These are phyloP conservation scores for Phymanthus crucifer DNA, from an alignment of 92 coral and sea anemone genomes.

Conservation along the genomic window DNA sequence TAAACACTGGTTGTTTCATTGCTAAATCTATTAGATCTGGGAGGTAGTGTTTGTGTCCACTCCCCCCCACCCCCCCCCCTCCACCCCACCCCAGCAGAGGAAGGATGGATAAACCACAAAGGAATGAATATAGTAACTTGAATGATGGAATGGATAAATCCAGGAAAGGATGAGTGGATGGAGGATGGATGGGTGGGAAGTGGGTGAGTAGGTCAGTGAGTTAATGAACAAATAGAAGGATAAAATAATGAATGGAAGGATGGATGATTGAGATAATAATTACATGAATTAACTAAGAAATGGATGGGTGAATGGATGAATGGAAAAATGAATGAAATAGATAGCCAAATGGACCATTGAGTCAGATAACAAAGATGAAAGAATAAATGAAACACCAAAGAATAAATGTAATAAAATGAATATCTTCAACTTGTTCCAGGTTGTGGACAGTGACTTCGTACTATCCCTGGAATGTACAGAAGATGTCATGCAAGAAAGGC, in stretches of 20 bases:
- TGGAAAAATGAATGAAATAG: background rate
- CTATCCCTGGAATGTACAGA: constrained; percentile 89
- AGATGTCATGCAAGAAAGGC: constrained; percentile 84
- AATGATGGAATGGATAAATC: too few species aligned
- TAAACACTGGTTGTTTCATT: too few species aligned
- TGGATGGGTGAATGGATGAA: background rate
- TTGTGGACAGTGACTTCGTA: constrained; percentile 84
- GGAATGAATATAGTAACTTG: too few species aligned
- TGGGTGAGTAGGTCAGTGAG: background rate
- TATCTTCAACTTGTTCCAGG: constrained; percentile 38
- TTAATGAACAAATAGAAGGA: background rate
- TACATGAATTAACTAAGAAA: background rate
- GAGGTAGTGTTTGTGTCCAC: too few species aligned
- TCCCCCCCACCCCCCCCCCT: too few species aligned
- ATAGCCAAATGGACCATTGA: too few species aligned
- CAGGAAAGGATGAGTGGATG: background rate
- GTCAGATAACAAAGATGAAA: too few species aligned
- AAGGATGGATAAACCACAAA: background rate
- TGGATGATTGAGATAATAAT: background rate
- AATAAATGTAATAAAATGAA: too few species aligned
- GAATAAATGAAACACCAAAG: too few species aligned
- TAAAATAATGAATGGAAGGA: background rate
- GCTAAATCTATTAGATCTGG: too few species aligned
- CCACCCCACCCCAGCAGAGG: too few species aligned
- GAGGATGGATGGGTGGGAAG: background rate